Base-by-base conservation (phyloP, 2,888 invertebrate species). In the Bellardia bayeri region DNA sequence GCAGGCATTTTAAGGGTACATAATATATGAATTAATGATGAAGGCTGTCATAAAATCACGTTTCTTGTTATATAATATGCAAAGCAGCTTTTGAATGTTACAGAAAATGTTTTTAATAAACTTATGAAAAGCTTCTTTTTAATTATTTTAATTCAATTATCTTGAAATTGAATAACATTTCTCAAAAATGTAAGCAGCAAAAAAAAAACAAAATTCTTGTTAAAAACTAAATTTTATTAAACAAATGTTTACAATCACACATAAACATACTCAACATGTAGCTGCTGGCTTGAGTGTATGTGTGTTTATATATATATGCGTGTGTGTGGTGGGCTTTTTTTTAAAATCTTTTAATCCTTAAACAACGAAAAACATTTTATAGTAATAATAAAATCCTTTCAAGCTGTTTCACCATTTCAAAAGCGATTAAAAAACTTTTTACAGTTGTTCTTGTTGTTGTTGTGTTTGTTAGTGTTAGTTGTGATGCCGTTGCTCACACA, bases 381-480 rank as follows among this genome's bases (percentile, higher is more conserved):
- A 83, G 71, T 78, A 78, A 78, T 86, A 82, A 82, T 87, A 81
- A 87, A 87, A 87, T 87, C 87, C 87, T 85, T 85, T 87, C 87
- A 87, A 87, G 87, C 87, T 87, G 87, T 82, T 87, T 75, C 87
- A 79, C 74, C 85, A 87, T 87, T 87, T 87, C 85, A 79, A 87
- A 87, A 87, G 87, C 82, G 87, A 87, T 87, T 87, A 87, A 87
- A 87, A 87, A 87, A 85, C 69, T 85, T 87, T 71, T 79, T 69
- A 5, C 74, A 49, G 5, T 13, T 82, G 66, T 45, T 78, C 33
- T 14, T 30, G 37, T 49, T 40, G 37, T 23, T 66, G 23, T 45
- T 74, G 23, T 23, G 23, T 56, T 72, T 66, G 66, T 42, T 33
- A 49, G 45, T 40, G 51, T 16, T 51, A 74, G 64, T 33, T 56